Conservation (phyloP, 2,888 invertebrate species). For the Melieria omissa region DNA sequence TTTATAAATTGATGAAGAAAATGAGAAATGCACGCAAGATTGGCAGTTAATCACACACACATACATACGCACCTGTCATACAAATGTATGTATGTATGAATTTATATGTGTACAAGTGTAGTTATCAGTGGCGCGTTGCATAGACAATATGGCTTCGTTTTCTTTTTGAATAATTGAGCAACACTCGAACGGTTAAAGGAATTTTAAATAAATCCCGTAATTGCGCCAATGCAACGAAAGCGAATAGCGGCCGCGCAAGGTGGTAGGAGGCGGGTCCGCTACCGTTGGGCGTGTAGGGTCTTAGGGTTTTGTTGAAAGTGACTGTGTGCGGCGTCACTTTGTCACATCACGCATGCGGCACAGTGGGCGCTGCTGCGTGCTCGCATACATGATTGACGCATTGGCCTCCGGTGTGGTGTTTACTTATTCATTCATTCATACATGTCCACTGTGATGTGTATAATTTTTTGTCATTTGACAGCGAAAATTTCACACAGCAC, state of each 20-base stretch:
- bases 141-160: neutral
- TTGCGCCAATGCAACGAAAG: conserved; percentile 11
- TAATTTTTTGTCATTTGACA: too few relatives aligned
- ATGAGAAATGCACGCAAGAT: conserved; percentile 1
- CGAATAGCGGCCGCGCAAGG: neutral
- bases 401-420: conserved; percentile 13
- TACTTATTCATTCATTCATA: neutral
- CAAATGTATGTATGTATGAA: neutral
- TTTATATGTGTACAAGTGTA: neutral
- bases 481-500: too few relatives aligned
- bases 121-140: neutral
- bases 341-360: neutral
- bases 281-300: too few relatives aligned
- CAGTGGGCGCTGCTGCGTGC: neutral
- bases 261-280: too few relatives aligned
- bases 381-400: conserved; percentile 14
- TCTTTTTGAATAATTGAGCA: conserved; percentile 31
- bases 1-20: neutral
- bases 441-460: too few relatives aligned
- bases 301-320: neutral
- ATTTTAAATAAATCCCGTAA: conserved; percentile 36
- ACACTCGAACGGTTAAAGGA: conserved; percentile 25
- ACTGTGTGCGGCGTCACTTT: neutral
- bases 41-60: neutral
- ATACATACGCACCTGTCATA: too few relatives aligned